Base-by-base conservation (phyloP, 2,797 vertebrate species). In the Brotula barbata region DNA sequence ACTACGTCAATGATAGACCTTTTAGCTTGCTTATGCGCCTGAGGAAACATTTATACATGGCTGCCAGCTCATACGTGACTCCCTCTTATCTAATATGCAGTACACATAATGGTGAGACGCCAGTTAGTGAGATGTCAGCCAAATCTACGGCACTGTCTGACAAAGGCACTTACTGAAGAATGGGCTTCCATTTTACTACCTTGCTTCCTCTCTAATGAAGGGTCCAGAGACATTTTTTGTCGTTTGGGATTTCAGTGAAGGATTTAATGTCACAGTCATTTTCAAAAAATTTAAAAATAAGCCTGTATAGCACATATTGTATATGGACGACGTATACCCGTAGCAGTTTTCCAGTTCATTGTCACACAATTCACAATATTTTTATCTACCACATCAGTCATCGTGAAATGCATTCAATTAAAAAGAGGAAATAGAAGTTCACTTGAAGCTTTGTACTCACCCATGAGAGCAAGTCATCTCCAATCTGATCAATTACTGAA, bases 401-500 rank as follows among this genome's bases (percentile, higher is more conserved):
- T 76, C 62, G 64, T 72, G 50, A 77, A 79, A 80, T 76, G 1
- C 46, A 73, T 77, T 80, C 59, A 84, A 60, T 66, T n/a, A n/a
- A n/a, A n/a, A n/a, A 69, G 15, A 46, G 68, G 51, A 58, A 68
- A 78, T n/a, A n/a, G n/a, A n/a, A n/a, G n/a, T n/a, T n/a, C n/a
- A n/a, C n/a, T n/a, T n/a, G n/a, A n/a, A 70, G 64, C 60, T 71
- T 67, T 73, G 54, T 70, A 86, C 89, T 94, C 92, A 98, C 96
- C 96, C 96, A 97, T 61, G 86, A 92, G 64, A 97, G 90, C 84
- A 98, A 86, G 82, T 98, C 94, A 23, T 98, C 95, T 68, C 95
- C 96, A 71, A 96, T 98, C 57, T 95, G 92, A 87, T 92, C 95
- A 81, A 95, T 95, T 68, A 96, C 95, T 12, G 94, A 95, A 12